A percentile compares a stretch with the other conserved stretches of the same genome.
These are phyloP conservation scores for Crax fasciolata DNA, from an alignment of 2,797 vertebrate genomes.

Conservation along the genomic window DNA sequence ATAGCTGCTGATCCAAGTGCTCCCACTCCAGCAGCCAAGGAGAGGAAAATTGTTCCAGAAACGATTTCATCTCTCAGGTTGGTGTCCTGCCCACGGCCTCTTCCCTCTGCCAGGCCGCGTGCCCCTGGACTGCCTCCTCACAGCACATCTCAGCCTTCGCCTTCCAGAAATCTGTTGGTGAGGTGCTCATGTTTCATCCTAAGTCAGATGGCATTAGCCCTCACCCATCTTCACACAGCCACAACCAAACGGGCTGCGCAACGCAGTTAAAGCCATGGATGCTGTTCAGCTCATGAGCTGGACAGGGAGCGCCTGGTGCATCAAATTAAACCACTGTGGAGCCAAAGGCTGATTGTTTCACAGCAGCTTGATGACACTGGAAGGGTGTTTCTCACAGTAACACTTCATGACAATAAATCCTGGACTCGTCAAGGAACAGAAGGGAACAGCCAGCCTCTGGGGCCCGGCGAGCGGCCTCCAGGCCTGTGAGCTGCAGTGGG, in stretches of 20 bases:
- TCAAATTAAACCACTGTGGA: not conserved
- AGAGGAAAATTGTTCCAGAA: conserved; percentile 21
- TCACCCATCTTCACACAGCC: not conserved
- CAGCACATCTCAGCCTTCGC: not conserved
- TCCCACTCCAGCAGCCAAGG: not conserved
- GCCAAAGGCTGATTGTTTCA: not conserved
- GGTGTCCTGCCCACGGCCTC: fast-evolving
- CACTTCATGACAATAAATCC: not conserved
- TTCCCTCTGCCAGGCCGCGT: not conserved
- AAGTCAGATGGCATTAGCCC: not conserved
- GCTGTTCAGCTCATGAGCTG: not conserved
- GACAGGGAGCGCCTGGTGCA: not conserved
- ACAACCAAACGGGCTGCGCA: not conserved
- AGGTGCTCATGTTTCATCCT: not conserved
- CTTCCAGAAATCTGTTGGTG: not conserved
- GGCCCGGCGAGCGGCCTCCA: fast-evolving
- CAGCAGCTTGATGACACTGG: not conserved
- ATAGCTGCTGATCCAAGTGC: not conserved
- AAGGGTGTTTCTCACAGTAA: not conserved
- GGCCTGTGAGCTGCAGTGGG: fast-evolving
- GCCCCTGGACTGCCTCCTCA: not conserved
- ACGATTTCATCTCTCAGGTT: not conserved
- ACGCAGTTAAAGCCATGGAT: not conserved
- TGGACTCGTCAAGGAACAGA: not conserved
- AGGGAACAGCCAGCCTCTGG: fast-evolving